Conservation (phyloP, 2,797 vertebrate species). For the Atherinosoma microstoma region DNA sequence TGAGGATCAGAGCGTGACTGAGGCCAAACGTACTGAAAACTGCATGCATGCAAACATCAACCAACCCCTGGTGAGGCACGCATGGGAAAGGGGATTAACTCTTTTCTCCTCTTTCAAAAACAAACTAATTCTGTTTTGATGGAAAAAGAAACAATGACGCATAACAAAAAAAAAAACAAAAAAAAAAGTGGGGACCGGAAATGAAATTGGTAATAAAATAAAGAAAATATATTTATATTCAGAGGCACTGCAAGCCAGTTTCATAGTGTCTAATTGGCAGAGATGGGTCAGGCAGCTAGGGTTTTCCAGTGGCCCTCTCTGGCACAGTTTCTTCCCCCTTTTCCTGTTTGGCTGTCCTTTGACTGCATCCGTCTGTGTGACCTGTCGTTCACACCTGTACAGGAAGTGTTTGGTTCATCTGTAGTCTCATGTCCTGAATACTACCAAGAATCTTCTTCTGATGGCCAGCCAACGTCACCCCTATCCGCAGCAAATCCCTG, state of each 20-base stretch:
- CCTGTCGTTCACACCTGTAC: slow-evolving; percentile 92
- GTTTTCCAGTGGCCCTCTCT: slow-evolving; percentile 81
- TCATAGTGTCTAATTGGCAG: slow-evolving; percentile 81
- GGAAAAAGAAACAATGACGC: slow-evolving; percentile 56
- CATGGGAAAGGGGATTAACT: slow-evolving; percentile 57
- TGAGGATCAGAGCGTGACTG: slow-evolving; percentile 54
- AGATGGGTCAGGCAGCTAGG: slow-evolving; percentile 86
- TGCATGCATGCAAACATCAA: slow-evolving; percentile 81
- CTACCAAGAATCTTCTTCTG: slow-evolving; percentile 99
- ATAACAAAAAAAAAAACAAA: slow-evolving; percentile 54
- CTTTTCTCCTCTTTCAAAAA: slow-evolving; percentile 70
- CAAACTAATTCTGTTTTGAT: slow-evolving; percentile 73
- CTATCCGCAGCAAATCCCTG: slow-evolving; percentile 97
- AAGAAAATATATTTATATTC: slow-evolving; percentile 73
- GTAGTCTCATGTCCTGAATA: slow-evolving; percentile 99
- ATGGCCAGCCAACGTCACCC: slow-evolving; percentile 96
- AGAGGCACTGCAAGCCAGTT: slow-evolving; percentile 90
- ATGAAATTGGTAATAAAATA: slow-evolving; percentile 68
- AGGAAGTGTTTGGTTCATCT: slow-evolving; percentile 98
- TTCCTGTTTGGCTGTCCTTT: slow-evolving; percentile 73
- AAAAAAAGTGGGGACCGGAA: slow-evolving; percentile 58
- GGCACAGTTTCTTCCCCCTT: slow-evolving; percentile 77
- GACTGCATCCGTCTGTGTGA: slow-evolving; percentile 64
- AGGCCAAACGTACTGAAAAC: slow-evolving; percentile 74
- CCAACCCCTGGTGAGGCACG: slow-evolving; percentile 71